These are phyloP conservation scores for Saimiri boliviensis DNA, from an alignment of 2,113 vertebrate species.

Conservation along the genomic window DNA sequence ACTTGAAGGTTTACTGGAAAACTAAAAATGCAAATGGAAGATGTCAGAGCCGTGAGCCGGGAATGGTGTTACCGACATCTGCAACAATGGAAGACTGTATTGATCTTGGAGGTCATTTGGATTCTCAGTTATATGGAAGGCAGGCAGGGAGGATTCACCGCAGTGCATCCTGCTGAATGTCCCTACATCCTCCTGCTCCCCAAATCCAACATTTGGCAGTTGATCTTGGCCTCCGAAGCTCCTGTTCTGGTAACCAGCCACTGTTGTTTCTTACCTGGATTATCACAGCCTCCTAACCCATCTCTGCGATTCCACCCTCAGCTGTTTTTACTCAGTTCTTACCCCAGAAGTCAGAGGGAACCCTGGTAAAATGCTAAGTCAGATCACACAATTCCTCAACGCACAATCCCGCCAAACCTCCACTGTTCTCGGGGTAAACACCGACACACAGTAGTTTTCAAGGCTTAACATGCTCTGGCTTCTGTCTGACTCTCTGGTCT, in stretches of 20 bases:
- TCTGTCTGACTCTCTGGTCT: background rate
- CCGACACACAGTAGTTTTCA: background rate
- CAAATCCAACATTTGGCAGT: background rate
- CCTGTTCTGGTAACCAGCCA: background rate
- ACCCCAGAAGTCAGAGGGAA: background rate
- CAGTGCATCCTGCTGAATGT: background rate
- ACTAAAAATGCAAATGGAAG: constrained; percentile 20
- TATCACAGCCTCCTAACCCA: background rate
- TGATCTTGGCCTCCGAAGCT: background rate
- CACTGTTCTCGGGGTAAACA: background rate
- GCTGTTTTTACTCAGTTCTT: background rate
- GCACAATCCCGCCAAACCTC: background rate
- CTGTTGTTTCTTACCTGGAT: background rate
- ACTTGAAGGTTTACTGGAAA: background rate
- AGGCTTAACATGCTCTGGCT: background rate
- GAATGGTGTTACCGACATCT: background rate
- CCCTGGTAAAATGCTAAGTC: background rate
- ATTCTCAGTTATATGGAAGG: background rate
- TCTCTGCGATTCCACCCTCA: background rate
- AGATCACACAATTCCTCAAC: background rate
- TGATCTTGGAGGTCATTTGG: background rate
- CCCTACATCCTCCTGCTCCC: background rate
- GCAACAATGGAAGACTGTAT: background rate
- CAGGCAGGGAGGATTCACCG: background rate
- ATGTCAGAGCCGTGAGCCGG: background rate